Percentiles rank a stretch among this genome's conserved stretches.
These are phyloP conservation scores for Limnothrissa miodon DNA, from an alignment of 2,113 vertebrate species.

Conservation along the genomic window DNA sequence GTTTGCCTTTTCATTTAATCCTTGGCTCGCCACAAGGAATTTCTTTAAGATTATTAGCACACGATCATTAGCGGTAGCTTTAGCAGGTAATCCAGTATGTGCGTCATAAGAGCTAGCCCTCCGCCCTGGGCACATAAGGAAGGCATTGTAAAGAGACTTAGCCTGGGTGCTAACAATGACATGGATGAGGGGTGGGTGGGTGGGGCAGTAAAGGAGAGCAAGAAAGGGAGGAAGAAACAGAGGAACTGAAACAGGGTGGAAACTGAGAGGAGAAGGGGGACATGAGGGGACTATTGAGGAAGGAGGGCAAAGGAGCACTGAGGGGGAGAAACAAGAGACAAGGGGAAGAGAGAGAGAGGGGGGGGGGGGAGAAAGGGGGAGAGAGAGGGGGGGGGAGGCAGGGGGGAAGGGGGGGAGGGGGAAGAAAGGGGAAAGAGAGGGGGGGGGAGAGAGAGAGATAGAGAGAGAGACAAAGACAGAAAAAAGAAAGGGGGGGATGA, in stretches of 20 bases:
- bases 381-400: too few species aligned
- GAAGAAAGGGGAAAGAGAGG: background rate
- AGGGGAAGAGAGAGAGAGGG: background rate
- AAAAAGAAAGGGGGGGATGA: background rate
- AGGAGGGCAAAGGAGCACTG: background rate
- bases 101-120: background rate
- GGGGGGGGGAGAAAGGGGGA: too few species aligned
- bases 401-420: too few species aligned
- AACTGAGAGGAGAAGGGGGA: background rate
- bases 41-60: slow-evolving; percentile 24
- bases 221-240: background rate
- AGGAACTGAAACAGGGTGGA: background rate
- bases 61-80: slow-evolving; percentile 10
- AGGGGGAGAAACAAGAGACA: background rate
- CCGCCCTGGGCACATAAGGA: background rate
- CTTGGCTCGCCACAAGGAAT: slow-evolving; percentile 18
- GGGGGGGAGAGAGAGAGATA: background rate
- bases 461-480: background rate
- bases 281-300: background rate
- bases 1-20: background rate
- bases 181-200: too few species aligned
- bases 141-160: slow-evolving; percentile 19
- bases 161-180: background rate
- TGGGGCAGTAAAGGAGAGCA: background rate
- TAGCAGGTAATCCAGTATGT: slow-evolving; percentile 19